Conservation (phyloP, 2,888 invertebrate species). For the Geophilus truncorum region DNA sequence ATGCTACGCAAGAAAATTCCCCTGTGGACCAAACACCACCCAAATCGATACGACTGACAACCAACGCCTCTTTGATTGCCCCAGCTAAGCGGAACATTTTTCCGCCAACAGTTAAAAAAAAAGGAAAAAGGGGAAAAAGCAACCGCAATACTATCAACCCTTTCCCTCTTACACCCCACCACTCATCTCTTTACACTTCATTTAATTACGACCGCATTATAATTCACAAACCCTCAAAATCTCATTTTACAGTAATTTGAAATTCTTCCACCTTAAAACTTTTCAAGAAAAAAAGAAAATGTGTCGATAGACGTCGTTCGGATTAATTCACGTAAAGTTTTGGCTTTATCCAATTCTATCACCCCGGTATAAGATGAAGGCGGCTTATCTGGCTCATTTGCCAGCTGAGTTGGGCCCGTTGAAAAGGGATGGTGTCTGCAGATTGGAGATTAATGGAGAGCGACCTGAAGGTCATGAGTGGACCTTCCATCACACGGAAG, state of each 20-base stretch:
- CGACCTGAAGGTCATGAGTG: constrained; percentile 12
- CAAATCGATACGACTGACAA: not conserved
- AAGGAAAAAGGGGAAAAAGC: not conserved
- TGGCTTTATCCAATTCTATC: not conserved
- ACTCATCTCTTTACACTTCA: not conserved
- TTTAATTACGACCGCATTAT: not conserved
- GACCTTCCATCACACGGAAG: constrained; percentile 15
- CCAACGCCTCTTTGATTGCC: not conserved
- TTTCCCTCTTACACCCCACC: not conserved
- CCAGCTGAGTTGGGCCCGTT: not conserved
- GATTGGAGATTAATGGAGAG: constrained; percentile 6
- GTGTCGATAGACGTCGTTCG: not conserved
- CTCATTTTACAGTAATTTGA: no score
- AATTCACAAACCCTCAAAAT: not conserved
- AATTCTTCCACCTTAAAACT: not conserved
- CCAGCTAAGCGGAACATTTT: not conserved
- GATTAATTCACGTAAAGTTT: not conserved
- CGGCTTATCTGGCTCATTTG: constrained; percentile 14
- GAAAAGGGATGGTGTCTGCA: constrained; percentile 13
- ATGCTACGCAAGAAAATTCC: not conserved
- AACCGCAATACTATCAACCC: not conserved
- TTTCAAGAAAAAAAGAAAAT: not conserved
- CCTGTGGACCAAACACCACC: not conserved
- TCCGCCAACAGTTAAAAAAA: not conserved
- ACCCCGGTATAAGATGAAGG: not conserved